Evolutionary conservation across 2,888 invertebrate genomes (phyloP).

Genomic region (Drosophila pseudotalamancana): DNA sequence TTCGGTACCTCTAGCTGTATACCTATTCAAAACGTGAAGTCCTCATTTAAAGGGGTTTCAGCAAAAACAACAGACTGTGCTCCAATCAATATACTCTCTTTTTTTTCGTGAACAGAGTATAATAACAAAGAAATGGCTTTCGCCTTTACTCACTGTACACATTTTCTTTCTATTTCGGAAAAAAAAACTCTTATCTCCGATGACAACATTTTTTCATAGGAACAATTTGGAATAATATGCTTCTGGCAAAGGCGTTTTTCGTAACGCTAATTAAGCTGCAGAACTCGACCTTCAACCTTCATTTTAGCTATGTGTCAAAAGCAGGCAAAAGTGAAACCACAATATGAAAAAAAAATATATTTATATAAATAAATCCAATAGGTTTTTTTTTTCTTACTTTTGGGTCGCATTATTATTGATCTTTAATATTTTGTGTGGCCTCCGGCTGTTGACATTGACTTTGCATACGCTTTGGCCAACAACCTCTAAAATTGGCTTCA

Average conservation of each 20-base stretch:
- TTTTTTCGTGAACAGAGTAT: too few relatives aligned
- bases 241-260: constrained; percentile 24
- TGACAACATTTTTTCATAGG: constrained; percentile 35
- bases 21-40: too few relatives aligned
- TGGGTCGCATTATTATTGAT: constrained; percentile 50
- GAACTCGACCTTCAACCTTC: constrained; percentile 35
- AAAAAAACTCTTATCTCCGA: constrained; percentile 39
- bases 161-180: constrained; percentile 23
- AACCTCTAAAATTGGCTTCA: constrained; percentile 32
- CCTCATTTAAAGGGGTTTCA: too few relatives aligned
- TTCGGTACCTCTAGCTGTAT: too few relatives aligned
- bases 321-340: constrained; percentile 22
- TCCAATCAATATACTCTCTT: too few relatives aligned
- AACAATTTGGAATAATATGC: constrained; percentile 2
- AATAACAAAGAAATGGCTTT: constrained; percentile 31
- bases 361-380: background rate
- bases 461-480: constrained; percentile 57
- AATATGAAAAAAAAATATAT: background rate
- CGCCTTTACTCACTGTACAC: constrained; percentile 30
- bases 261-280: constrained; percentile 21
- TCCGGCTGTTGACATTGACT: constrained; percentile 58
- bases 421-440: constrained; percentile 49
- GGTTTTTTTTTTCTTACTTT: background rate
- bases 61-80: too few relatives aligned
- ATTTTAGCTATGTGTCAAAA: constrained; percentile 19